These are phyloP conservation scores for Prosapia bicincta DNA, from an alignment of 2,888 invertebrate genomes.

Conservation along the genomic window DNA sequence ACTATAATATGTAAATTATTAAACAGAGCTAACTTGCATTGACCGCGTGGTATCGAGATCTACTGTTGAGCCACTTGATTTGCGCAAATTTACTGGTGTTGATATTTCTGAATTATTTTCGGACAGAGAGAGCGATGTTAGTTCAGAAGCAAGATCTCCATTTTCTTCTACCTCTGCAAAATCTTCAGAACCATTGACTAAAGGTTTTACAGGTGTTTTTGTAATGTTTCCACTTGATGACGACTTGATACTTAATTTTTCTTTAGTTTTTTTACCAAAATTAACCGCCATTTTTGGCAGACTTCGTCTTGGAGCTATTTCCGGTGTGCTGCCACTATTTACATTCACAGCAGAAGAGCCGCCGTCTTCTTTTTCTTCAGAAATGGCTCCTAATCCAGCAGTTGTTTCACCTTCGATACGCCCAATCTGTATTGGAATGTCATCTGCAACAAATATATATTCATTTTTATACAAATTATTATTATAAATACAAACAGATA, in stretches of 20 bases:
- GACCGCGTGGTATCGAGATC: slow-evolving; percentile 36
- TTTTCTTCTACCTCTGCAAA: slow-evolving; percentile 37
- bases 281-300: slow-evolving; percentile 41
- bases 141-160: slow-evolving; percentile 30
- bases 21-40: slow-evolving; percentile 40
- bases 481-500: too few species aligned
- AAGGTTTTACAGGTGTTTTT: slow-evolving; percentile 9
- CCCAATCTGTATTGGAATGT: slow-evolving; percentile 80
- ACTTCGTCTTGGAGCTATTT: slow-evolving; percentile 36
- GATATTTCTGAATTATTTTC: slow-evolving; percentile 35
- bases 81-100: slow-evolving; percentile 29
- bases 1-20: slow-evolving; percentile 6
- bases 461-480: too few species aligned
- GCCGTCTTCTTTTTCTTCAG: slow-evolving; percentile 62
- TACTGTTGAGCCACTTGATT: slow-evolving; percentile 25
- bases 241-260: slow-evolving; percentile 37
- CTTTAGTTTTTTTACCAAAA: slow-evolving; percentile 41
- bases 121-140: slow-evolving; percentile 16
- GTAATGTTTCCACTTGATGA: slow-evolving; percentile 24
- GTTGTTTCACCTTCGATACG: slow-evolving; percentile 57
- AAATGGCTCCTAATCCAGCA: slow-evolving; percentile 61
- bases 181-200: slow-evolving; percentile 36
- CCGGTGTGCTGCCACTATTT: slow-evolving; percentile 26
- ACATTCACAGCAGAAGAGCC: slow-evolving; percentile 42
- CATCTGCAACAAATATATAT: slow-evolving; percentile 73